Evolutionary conservation across 2,797 vertebrate genomes (phyloP), one percentile per base, ranked within the genome.

Genomic region (Falco concolor): DNA sequence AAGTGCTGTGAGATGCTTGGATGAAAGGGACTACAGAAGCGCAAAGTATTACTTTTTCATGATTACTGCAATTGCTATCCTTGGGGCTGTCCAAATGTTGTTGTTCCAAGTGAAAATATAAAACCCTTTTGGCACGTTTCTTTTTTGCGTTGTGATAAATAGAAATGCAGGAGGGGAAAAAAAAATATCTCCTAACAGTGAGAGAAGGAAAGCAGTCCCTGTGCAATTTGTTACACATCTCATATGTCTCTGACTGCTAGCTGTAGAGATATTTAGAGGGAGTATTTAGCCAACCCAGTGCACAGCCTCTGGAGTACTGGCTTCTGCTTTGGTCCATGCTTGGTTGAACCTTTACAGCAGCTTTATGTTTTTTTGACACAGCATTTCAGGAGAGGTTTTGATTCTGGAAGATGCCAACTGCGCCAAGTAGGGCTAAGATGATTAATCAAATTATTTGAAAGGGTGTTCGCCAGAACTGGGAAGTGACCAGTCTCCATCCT

Each of bases 371-470:
- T 96, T 93, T 87, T 1, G 10, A 82, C 70, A 19, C 79, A 78
- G 75, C 40, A 6, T 93, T 91, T 90, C 75, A 81, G 70, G 77
- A 72, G 52, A 80, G 59, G 80, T 77, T 92, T 92, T 84, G 78
- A 56, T 89, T 95, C 74, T 83, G 65, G 70, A 93, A 72, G 89
- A 56, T 91, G 93, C 93, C 95, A 97, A 87, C 83, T 78, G 92
- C 21, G 0, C 87, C 1, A 20, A 89, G 61, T 69, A 88, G 49
- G 80, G 86, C 81, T 93, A 44, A 96, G 87, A 93, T 87, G 90
- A 94, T 96, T 94, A 90, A 97, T 92, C 95, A 91, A 91, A 96
- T 96, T 95, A 96, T 94, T 94, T 53, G 80, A 93, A 91, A 91
- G 74, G 84, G 74, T 4, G 23, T 56, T 94, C 6, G 52, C 92